Conservation (phyloP, 2,113 vertebrate species). For the Macheiramphus alcinus region DNA sequence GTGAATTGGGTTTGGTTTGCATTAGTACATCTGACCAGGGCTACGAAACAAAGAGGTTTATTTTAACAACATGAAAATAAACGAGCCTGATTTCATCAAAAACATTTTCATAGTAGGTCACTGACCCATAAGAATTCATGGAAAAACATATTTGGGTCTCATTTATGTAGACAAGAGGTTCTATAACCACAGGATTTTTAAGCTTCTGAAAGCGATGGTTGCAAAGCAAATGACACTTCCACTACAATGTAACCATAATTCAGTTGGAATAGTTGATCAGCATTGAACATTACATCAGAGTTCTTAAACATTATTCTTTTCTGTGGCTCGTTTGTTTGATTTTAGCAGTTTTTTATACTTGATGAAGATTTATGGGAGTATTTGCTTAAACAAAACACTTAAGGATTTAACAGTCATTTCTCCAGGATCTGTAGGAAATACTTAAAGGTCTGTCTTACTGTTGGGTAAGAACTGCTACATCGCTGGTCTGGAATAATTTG, state of each 20-base stretch:
- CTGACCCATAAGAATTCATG: constrained; percentile 38
- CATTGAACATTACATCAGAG: neutral
- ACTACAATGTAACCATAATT: neutral
- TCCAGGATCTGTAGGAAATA: constrained; percentile 14
- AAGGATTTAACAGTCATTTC: neutral
- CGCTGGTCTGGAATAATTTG: neutral
- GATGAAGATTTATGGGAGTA: constrained; percentile 4
- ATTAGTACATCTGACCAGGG: constrained; percentile 26
- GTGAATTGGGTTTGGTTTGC: constrained; percentile 45
- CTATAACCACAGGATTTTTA: constrained; percentile 26
- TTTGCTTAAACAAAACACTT: constrained; percentile 14
- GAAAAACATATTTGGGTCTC: constrained; percentile 60
- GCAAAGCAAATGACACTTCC: neutral
- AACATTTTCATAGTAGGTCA: constrained; percentile 60
- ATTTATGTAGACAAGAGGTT: constrained; percentile 33
- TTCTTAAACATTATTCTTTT: neutral
- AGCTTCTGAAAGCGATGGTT: neutral
- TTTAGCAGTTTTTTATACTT: neutral
- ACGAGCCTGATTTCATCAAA: constrained; percentile 37
- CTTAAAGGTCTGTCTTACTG: neutral
- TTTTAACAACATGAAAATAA: constrained; percentile 67
- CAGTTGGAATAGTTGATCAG: neutral
- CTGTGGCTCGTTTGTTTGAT: constrained; percentile 13
- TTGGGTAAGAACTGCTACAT: constrained; percentile 5
- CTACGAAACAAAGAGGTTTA: constrained; percentile 46